Conservation (phyloP, 2,888 invertebrate genomes). For the Mylabris sibirica region DNA sequence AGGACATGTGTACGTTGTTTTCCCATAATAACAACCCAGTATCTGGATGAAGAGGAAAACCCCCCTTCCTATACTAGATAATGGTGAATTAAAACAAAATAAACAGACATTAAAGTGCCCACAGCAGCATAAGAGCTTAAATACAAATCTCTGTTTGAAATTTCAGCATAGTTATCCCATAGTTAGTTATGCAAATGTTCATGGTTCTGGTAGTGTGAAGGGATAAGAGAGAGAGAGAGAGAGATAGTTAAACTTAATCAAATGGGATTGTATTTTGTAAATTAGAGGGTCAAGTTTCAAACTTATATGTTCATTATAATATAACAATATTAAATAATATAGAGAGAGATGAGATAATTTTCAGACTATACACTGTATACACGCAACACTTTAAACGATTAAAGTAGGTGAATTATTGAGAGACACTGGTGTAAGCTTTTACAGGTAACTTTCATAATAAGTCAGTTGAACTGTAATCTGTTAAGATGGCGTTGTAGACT, state of each 20-base stretch:
- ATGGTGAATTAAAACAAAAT: slow-evolving; percentile 46
- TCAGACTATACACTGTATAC: not conserved
- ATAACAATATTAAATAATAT: not conserved
- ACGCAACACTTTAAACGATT: slow-evolving; percentile 19
- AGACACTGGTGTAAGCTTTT: slow-evolving; percentile 11
- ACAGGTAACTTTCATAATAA: not conserved
- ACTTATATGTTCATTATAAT: slow-evolving; percentile 4
- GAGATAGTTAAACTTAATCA: slow-evolving; percentile 41
- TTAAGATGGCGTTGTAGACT: not conserved
- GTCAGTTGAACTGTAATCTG: not conserved
- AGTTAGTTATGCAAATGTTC: slow-evolving; percentile 30
- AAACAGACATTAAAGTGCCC: slow-evolving; percentile 43
- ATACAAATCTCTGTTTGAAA: slow-evolving; percentile 36
- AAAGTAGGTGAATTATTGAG: slow-evolving; percentile 17
- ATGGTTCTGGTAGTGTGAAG: slow-evolving; percentile 21
- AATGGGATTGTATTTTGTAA: slow-evolving; percentile 40
- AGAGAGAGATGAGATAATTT: not conserved
- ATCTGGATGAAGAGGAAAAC: not conserved
- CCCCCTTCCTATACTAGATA: slow-evolving; percentile 24
- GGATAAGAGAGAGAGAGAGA: slow-evolving; percentile 18
- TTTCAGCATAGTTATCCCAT: slow-evolving; percentile 39
- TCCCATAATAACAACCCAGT: not conserved
- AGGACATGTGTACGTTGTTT: not conserved
- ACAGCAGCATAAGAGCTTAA: slow-evolving; percentile 34
- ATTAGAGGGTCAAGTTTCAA: slow-evolving; percentile 29